Evolutionary conservation across 2,113 vertebrate genomes (phyloP).

Genomic region (Odontophorus gujanensis): DNA sequence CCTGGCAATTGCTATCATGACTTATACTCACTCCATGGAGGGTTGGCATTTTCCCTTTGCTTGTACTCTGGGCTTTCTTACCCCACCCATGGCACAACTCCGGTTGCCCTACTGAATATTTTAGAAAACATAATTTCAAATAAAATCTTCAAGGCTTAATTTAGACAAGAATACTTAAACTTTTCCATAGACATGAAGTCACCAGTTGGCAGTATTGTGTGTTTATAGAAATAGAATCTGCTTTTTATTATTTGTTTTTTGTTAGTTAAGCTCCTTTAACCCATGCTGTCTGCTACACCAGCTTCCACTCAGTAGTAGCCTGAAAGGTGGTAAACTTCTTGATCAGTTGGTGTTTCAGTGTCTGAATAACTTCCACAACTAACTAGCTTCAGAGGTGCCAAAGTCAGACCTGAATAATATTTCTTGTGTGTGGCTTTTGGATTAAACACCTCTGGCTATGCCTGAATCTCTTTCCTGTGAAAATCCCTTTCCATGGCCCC

Average conservation of each 20-base stretch:
- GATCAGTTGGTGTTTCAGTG: neutral
- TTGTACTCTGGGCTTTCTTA: neutral
- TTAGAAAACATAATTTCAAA: slow-evolving; percentile 53
- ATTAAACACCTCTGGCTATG: neutral
- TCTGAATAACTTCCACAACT: neutral
- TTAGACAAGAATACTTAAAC: slow-evolving; percentile 60
- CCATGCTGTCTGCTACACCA: neutral
- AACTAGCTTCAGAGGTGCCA: neutral
- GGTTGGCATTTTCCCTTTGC: neutral
- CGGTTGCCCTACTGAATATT: slow-evolving; percentile 41
- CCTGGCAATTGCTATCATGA: fast-evolving
- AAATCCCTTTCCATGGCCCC: neutral
- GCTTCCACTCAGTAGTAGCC: neutral
- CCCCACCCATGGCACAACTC: slow-evolving; percentile 6
- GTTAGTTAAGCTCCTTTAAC: slow-evolving; percentile 51
- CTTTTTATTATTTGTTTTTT: slow-evolving; percentile 55
- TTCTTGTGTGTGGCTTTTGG: neutral
- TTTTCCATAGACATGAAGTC: slow-evolving; percentile 71
- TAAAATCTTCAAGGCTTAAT: slow-evolving; percentile 56
- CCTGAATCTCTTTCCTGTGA: neutral
- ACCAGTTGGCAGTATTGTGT: slow-evolving; percentile 48
- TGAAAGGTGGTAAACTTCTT: neutral
- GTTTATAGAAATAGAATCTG: slow-evolving; percentile 56
- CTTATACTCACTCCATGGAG: neutral
- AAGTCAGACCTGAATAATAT: neutral